Evolutionary conservation across 2,113 vertebrate species (phyloP), one percentile per base, ranked within the genome.

Genomic region (Gasterosteus aculeatus): DNA sequence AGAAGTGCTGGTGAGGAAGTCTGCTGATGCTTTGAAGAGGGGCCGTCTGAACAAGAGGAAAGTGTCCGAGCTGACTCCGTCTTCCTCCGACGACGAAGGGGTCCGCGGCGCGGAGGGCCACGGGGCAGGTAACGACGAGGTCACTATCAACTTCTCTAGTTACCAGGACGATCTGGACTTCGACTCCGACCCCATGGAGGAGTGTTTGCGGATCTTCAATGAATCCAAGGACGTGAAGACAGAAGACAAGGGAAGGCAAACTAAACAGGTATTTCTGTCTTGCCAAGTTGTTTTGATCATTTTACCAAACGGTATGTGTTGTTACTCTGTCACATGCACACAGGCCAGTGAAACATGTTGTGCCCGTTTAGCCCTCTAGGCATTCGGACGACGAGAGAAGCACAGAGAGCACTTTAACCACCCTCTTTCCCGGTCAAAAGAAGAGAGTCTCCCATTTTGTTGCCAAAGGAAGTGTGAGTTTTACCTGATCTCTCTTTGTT

Each of bases 201-300:
- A 99, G 88, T 99, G 98, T 74, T 93, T 99, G 42, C 84, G 97
- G 78, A 98, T 99, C 75, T 99, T 99, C 87, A 97, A 98, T 1
- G 98, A 99, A 80, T 97, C 97, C 19, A 96, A 95, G 6, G 95
- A 96, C 4, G 95, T 99, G 78, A 99, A 98, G 92, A 96, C 83
- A 0, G 97, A 99, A 87, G 96, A 99, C 92, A 98, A 97, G 77
- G 97, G 98, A 61, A 95, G 98, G 56, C 94, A 97, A 91, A 92
- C 94, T 0, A 97, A 96, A 71, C 96, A 97, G 97, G 97, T 98
- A 95, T 44, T 63, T 62, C 2, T 58, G 42, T 60, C 31, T 31
- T 1, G 0, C 5, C 5, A 4, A 11, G 38, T 22, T 14, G 3
- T 10, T 15, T 10, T 16, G 39, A 18, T 63, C 1, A 12, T 39